Evolutionary conservation across 1,140 invertebrate genomes (phyloP).

Genomic region (Lordiphosa stackelbergi): DNA sequence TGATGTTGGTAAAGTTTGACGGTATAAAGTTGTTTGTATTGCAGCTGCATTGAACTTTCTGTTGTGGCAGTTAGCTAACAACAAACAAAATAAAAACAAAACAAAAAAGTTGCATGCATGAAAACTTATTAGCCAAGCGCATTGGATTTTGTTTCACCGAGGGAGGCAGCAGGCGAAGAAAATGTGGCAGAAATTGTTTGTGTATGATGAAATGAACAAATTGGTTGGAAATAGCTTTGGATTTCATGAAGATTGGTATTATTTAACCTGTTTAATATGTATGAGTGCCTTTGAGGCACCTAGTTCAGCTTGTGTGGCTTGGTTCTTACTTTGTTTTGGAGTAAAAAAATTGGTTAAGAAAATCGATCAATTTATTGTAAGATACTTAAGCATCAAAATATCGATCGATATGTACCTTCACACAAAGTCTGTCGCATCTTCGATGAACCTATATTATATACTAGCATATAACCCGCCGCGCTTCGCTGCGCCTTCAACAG

Average conservation of each 20-base stretch:
- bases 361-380: too few species aligned
- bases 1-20: constrained; percentile 12
- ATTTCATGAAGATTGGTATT: not conserved
- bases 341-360: too few species aligned
- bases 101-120: constrained; percentile 50
- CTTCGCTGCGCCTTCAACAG: too few species aligned
- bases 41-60: constrained; percentile 30
- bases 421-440: too few species aligned
- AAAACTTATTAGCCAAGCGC: constrained; percentile 36
- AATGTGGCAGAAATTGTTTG: constrained; percentile 17
- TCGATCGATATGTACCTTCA: too few species aligned
- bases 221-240: constrained; percentile 5
- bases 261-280: not conserved
- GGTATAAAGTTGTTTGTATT: constrained; percentile 22
- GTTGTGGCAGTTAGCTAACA: constrained; percentile 40
- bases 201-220: constrained; percentile 11
- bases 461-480: too few species aligned
- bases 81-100: constrained; percentile 19
- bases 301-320: not conserved
- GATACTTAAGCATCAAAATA: too few species aligned
- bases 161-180: constrained; percentile 2
- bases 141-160: constrained; percentile 15
- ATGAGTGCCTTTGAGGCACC: not conserved
- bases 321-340: too few species aligned
- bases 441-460: too few species aligned